Evolutionary conservation across 2,113 vertebrate genomes (phyloP), one percentile per base, ranked within the genome.

Genomic region (Morone saxatilis): DNA sequence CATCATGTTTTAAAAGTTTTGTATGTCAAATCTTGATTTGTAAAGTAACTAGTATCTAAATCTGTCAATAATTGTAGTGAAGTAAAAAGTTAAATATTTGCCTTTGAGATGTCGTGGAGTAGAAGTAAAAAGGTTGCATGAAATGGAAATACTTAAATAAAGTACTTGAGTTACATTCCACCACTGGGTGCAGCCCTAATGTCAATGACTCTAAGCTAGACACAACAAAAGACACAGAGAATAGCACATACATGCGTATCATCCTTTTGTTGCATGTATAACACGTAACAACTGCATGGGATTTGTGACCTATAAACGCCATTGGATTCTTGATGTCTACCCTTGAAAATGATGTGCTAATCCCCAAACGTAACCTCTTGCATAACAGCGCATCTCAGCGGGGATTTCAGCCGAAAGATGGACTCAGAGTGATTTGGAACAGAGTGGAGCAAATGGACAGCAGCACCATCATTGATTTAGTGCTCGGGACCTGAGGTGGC

Each of bases 341-440:
- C 89, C 89, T 91, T 92, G 91, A 84, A 90, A 91, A 93, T 36
- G 68, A 91, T 62, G 82, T 84, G 86, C 85, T 89, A 94, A 94
- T 94, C 92, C 92, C 85, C 78, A 89, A 92, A 92, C 51, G 88
- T 76, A 81, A 80, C 88, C 90, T 84, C 86, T 94, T 94, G 90
- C 92, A 70, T 94, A 94, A 94, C 84, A 0, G 25, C 13, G 31
- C 74, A 88, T 92, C 91, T 87, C 90, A 17, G 79, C 16, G 0
- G 80, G 88, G 88, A 94, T 91, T 93, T 90, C 61, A 81, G 80
- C 78, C 16, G 70, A 90, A 89, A 84, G 91, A 92, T 87, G 85
- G 87, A 88, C 81, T 78, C 72, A 56, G 72, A 79, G 82, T 62
- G 69, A 85, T 90, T 91, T 88, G 73, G 77, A 87, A 72, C 75